A percentile compares a stretch with the other conserved stretches of the same genome.
phyloP scores from a whole-genome alignment of 2,113 vertebrate genomes.

The Spheniscus mendiculus region DNA sequence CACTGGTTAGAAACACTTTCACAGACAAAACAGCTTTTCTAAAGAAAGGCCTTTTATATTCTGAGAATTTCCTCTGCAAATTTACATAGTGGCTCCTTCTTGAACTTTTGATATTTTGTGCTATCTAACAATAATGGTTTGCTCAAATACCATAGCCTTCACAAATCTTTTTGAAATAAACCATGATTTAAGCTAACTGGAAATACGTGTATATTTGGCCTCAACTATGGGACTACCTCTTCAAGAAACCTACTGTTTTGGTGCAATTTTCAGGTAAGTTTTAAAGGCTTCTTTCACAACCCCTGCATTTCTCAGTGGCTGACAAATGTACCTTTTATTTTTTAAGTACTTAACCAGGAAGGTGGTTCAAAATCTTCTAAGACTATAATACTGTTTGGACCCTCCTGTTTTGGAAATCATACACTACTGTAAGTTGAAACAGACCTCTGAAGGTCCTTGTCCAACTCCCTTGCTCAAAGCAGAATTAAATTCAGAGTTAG shows the following conservation, averaged over 20 bases:
- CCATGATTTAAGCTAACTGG: neutral
- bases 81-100: neutral
- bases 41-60: neutral
- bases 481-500: neutral
- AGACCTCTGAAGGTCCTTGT: neutral
- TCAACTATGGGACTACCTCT: neutral
- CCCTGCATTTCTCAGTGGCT: neutral
- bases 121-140: neutral
- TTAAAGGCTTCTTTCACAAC: neutral
- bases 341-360: neutral
- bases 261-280: neutral
- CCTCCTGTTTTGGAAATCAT: neutral
- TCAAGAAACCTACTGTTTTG: neutral
- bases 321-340: neutral
- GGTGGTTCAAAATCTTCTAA: neutral
- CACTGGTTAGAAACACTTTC: neutral
- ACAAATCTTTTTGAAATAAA: neutral
- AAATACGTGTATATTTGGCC: neutral
- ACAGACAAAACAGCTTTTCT: neutral
- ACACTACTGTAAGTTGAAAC: accelerated
- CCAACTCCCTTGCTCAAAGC: neutral
- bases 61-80: neutral
- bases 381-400: neutral
- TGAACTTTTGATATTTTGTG: neutral
- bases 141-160: neutral